These are phyloP conservation scores for Ceyx cyanopectus DNA, from an alignment of 2,113 vertebrate genomes.

Conservation along the genomic window DNA sequence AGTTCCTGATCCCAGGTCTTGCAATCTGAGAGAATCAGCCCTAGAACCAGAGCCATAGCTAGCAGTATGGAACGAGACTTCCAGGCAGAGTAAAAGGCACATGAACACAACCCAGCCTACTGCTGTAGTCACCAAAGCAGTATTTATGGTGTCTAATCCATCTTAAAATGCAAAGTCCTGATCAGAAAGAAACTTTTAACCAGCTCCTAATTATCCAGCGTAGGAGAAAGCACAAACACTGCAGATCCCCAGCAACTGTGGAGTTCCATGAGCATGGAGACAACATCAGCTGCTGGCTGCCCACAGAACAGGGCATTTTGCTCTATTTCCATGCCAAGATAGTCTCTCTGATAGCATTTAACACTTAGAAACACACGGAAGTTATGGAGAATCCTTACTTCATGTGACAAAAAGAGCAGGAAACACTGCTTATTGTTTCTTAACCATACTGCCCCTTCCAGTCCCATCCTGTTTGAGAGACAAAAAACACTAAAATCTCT, in stretches of 20 bases:
- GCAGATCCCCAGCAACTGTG: conserved; percentile 21
- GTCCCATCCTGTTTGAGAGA: conserved; percentile 15
- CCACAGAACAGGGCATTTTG: conserved; percentile 60
- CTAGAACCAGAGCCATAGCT: background rate
- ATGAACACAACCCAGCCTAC: background rate
- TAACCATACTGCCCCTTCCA: background rate
- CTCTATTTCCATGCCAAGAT: conserved; percentile 61
- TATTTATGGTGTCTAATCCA: conserved; percentile 3
- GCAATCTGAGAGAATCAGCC: background rate
- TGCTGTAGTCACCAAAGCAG: background rate
- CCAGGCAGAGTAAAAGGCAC: background rate
- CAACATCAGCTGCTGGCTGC: conserved; percentile 56
- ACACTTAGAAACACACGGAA: conserved; percentile 59
- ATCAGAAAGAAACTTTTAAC: conserved; percentile 6
- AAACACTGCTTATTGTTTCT: background rate
- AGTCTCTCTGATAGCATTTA: conserved; percentile 69
- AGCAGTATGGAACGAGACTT: background rate
- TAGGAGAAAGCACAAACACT: background rate
- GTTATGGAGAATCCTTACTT: background rate
- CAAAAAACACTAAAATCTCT: background rate
- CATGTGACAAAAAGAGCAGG: conserved; percentile 48
- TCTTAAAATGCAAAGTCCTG: background rate
- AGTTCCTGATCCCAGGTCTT: background rate
- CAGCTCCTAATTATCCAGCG: background rate
- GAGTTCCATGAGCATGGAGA: conserved; percentile 44